Percentiles rank a stretch among this genome's conserved stretches.
These are phyloP conservation scores for Aricia artaxerxes DNA, from an alignment of 2,888 invertebrate genomes.

Conservation along the genomic window DNA sequence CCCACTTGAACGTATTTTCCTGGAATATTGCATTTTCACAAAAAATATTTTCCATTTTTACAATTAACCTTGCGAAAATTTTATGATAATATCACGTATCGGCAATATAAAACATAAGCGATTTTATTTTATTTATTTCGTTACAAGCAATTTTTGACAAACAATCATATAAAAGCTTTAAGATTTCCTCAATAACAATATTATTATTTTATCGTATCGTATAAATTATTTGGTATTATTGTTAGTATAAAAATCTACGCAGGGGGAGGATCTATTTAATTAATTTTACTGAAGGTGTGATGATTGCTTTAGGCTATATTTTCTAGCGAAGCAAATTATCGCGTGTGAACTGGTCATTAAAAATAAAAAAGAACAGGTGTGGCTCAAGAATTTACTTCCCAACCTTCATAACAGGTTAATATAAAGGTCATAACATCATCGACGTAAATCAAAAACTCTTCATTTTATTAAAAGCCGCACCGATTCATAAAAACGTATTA, in stretches of 20 bases:
- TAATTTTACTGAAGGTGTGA: conserved; percentile 8
- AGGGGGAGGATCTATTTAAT: background rate
- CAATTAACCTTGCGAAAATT: background rate
- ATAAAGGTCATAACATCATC: conserved; percentile 26
- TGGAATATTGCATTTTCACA: conserved; percentile 1
- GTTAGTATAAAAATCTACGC: background rate
- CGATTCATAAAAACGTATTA: background rate
- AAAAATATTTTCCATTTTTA: conserved; percentile 9
- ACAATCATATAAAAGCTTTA: no score
- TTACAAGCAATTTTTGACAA: background rate
- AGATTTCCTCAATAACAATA: no score
- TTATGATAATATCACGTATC: background rate
- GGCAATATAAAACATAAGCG: background rate
- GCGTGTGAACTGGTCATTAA: conserved; percentile 20
- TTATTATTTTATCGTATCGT: no score
- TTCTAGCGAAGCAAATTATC: conserved; percentile 16
- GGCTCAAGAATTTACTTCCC: conserved; percentile 27
- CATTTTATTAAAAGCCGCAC: conserved; percentile 14
- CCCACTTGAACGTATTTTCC: conserved; percentile 15
- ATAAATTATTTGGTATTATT: no score
- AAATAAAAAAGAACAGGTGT: conserved; percentile 22
- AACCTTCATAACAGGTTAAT: conserved; percentile 27
- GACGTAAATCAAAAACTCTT: conserved; percentile 3
- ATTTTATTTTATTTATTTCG: background rate
- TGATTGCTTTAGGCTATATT: conserved; percentile 5